Conservation (phyloP, 92 coral and sea anemone genomes). For the Epizoanthus scotinus region DNA sequence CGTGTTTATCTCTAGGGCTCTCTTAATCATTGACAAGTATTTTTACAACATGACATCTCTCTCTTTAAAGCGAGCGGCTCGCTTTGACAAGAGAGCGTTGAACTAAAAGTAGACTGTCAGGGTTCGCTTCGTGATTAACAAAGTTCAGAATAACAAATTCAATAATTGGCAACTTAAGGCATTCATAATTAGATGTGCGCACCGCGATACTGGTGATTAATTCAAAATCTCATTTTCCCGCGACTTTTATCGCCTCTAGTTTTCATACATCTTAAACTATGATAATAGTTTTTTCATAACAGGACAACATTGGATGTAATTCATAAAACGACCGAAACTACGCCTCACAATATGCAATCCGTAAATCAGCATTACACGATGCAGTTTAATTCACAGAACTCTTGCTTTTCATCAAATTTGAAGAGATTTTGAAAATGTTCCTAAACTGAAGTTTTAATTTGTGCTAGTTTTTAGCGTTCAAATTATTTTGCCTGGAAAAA, state of each 20-base stretch:
- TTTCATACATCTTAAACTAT: too few species aligned
- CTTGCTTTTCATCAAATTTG: constrained; percentile 1
- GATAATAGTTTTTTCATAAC: too few species aligned
- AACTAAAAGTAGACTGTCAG: too few species aligned
- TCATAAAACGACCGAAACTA: constrained; percentile 13
- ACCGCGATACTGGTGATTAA: too few species aligned
- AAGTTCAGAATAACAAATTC: too few species aligned
- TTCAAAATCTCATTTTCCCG: too few species aligned
- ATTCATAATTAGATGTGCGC: background rate
- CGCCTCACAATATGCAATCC: constrained; percentile 7
- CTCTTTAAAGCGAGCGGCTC: too few species aligned
- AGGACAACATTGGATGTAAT: background rate
- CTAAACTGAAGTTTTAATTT: constrained; percentile 2
- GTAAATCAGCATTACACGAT: constrained; percentile 17
- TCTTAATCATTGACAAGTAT: background rate
- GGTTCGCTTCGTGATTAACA: too few species aligned
- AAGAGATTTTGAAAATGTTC: constrained; percentile 15
- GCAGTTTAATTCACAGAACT: constrained; percentile 17
- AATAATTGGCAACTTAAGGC: too few species aligned
- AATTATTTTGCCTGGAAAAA: background rate
- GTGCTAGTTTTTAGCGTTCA: background rate
- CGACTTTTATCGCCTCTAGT: too few species aligned
- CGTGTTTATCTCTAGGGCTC: background rate
- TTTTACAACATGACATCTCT: too few species aligned
- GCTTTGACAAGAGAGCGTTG: too few species aligned